Base-by-base conservation (phyloP, 2,888 invertebrate genomes). In the Leptothorax acervorum region DNA sequence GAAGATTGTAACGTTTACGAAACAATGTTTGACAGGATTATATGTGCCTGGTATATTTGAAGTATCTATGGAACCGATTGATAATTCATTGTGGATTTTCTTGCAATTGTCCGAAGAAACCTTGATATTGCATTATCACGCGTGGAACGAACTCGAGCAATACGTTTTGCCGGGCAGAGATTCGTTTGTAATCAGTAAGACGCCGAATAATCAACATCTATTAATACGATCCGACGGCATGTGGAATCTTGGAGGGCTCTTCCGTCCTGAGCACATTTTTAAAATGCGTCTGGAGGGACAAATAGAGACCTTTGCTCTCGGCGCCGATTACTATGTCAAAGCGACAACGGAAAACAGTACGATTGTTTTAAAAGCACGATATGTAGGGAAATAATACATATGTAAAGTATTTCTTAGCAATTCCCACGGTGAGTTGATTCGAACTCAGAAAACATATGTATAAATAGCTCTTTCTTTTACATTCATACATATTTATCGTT, bases 241-340 rank as follows among this genome's bases (percentile, higher is more conserved):
- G 48, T 94, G 93, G 93, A 91, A 89, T 84, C 84, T 94, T 4
- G 91, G 90, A 31, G 92, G 92, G 53, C 85, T 93, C 4, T 89
- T 88, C 0, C 91, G 88, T 15, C 94, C 92, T 0, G 86, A 86
- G 63, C 88, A 87, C 18, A 84, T 92, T 15, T 85, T 90, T 11
- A 73, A 68, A 6, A 83, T 89, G 9, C 35, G 57, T 28, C 78
- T 93, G 1, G 28, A 74, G 0, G 90, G 86, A 9, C 75, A 82
- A 18, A 83, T 92, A 23, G 86, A 91, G 9, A 85, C 88, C 0
- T 90, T 91, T 39, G 8, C 82, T 0, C 28, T 66, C 6, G 88
- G 76, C 5, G 60, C 45, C 6, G 79, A 90, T 85, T 90, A 90
- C 65, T 92, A 91, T 42, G 70, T 93, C 8, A 91, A 89, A 78